Percentiles rank a stretch among this genome's conserved stretches.
Evolutionary conservation across 2,797 vertebrate genomes (phyloP).

Genomic region (Morelia viridis): DNA sequence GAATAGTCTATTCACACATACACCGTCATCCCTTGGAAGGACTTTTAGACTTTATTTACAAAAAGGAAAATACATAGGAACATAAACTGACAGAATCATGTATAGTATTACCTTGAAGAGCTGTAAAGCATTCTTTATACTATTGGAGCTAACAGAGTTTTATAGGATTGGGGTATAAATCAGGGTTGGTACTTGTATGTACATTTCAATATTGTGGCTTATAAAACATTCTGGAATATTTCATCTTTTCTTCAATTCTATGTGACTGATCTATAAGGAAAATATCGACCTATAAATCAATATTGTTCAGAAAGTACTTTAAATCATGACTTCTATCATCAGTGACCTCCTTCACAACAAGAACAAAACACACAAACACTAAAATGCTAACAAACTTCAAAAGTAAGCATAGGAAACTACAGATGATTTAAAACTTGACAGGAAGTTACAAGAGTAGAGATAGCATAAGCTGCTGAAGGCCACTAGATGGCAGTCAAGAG

Average conservation of each 20-base stretch:
- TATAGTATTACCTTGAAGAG: background rate
- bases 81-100: background rate
- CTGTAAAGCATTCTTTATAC: background rate
- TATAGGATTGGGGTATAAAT: constrained; percentile 1
- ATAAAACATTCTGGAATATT: background rate
- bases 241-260: constrained; percentile 16
- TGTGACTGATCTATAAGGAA: background rate
- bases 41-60: background rate
- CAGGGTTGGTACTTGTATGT: background rate
- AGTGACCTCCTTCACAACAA: background rate
- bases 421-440: background rate
- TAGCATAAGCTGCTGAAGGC: background rate
- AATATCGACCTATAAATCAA: background rate
- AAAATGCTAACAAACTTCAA: background rate
- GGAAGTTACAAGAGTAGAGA: background rate
- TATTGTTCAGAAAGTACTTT: background rate
- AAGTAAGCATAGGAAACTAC: background rate
- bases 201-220: background rate
- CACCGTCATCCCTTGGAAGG: background rate
- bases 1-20: background rate
- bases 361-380: background rate
- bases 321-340: constrained; percentile 20
- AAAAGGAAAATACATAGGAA: background rate
- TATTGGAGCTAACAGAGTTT: background rate
- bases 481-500: background rate